Percentiles rank a stretch among this genome's conserved stretches.
Evolutionary conservation across 1,140 invertebrate genomes (phyloP).

Genomic region (Ceratosolen solmsi): DNA sequence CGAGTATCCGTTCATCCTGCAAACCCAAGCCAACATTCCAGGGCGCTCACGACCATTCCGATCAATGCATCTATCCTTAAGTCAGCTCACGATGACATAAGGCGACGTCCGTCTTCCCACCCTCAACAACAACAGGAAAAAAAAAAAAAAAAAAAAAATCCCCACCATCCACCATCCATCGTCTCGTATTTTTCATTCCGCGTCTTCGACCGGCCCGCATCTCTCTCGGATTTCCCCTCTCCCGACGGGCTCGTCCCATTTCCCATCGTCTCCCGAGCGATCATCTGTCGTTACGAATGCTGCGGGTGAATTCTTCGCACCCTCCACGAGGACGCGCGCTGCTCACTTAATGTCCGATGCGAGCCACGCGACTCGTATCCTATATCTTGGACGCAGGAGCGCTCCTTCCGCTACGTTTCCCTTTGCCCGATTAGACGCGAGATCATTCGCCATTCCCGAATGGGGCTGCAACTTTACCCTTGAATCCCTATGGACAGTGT

Average conservation of each 20-base stretch:
- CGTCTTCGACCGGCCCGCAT: background rate
- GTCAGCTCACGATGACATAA: background rate
- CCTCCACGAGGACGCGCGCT: background rate
- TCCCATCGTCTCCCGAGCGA: background rate
- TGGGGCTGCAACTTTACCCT: no score
- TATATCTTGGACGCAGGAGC: no score
- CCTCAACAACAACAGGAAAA: no score
- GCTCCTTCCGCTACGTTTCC: background rate
- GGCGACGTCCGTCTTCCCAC: background rate
- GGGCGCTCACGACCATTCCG: no score
- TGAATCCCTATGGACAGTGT: no score
- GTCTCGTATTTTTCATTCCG: background rate
- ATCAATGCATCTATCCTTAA: no score
- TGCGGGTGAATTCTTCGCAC: constrained; percentile 36
- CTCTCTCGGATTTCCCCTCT: constrained; percentile 22
- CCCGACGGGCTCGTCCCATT: background rate
- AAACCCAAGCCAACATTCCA: no score
- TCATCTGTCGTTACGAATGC: constrained; percentile 23
- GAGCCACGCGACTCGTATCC: background rate
- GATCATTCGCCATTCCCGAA: no score
- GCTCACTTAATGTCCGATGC: background rate
- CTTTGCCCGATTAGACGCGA: background rate
- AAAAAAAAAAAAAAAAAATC: no score
- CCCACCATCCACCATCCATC: no score
- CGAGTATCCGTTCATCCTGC: no score